Conservation (phyloP, 92 coral and sea anemone species). For the Virgularia gustaviana region DNA sequence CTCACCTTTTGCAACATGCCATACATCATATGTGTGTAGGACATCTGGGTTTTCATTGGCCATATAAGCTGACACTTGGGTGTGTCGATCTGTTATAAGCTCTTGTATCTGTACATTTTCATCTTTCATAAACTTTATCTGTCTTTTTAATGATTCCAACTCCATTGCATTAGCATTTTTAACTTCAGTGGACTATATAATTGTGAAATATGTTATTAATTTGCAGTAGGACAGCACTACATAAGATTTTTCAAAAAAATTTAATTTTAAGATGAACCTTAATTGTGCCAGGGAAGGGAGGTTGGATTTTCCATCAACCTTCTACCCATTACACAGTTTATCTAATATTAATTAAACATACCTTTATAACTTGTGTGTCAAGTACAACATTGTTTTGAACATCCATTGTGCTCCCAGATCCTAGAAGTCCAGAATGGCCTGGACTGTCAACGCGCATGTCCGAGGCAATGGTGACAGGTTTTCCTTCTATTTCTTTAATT, state of each 20-base stretch:
- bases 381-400: conserved; percentile 35
- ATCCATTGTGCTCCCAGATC: conserved; percentile 30
- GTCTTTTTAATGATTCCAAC: conserved; percentile 49
- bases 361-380: conserved; percentile 46
- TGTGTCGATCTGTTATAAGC: conserved; percentile 44
- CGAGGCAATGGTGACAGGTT: conserved; percentile 37
- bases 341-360: neutral
- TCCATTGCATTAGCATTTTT: conserved; percentile 45
- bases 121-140: conserved; percentile 38
- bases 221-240: too few species aligned
- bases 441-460: conserved; percentile 56
- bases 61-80: conserved; percentile 40
- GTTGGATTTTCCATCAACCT: too few species aligned
- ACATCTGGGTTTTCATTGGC: conserved; percentile 43
- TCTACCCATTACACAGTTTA: too few species aligned
- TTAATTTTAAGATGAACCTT: too few species aligned
- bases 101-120: conserved; percentile 33
- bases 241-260: too few species aligned
- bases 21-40: conserved; percentile 41
- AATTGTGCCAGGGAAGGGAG: too few species aligned
- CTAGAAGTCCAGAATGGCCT: conserved; percentile 44
- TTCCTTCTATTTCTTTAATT: conserved; percentile 31
- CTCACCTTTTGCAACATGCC: conserved; percentile 43
- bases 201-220: conserved; percentile 7
- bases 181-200: conserved; percentile 40